These are phyloP conservation scores for Alfaro cultratus DNA, from an alignment of 2,797 vertebrate species.

Conservation along the genomic window DNA sequence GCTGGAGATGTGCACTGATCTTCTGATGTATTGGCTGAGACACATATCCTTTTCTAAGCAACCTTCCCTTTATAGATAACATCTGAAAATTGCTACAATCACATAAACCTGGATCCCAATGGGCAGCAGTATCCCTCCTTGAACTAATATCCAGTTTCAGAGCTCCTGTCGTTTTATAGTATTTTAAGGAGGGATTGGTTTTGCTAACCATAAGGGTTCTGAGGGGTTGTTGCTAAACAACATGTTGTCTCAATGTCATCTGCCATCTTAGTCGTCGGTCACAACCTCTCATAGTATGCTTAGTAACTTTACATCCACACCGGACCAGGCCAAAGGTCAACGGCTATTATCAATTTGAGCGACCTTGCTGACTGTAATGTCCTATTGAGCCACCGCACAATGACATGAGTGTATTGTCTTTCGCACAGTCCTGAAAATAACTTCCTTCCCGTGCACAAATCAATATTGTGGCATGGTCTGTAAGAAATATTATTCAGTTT, in stretches of 20 bases:
- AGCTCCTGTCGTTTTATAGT: constrained; percentile 1
- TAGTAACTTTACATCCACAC: constrained; percentile 46
- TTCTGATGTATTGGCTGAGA: constrained; percentile 25
- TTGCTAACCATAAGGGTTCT: constrained; percentile 23
- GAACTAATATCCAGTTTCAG: constrained; percentile 43
- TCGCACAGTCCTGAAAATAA: constrained; percentile 67
- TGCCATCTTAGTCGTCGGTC: constrained; percentile 36
- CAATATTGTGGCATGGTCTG: constrained; percentile 62
- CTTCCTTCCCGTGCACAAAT: constrained; percentile 75
- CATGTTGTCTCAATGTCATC: constrained; percentile 59
- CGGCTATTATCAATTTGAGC: constrained; percentile 61
- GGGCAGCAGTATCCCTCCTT: constrained; percentile 48
- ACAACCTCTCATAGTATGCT: constrained; percentile 28
- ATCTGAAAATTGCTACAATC: constrained; percentile 57
- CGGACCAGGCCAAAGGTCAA: constrained; percentile 61
- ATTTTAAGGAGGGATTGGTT: constrained; percentile 30
- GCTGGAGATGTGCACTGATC: constrained; percentile 19
- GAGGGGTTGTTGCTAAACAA: constrained; percentile 45
- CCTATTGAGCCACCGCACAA: constrained; percentile 46
- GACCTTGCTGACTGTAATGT: constrained; percentile 60
- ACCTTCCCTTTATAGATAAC: constrained; percentile 61
- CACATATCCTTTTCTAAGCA: constrained; percentile 42
- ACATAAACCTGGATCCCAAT: constrained; percentile 55
- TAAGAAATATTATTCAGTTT: constrained; percentile 66
- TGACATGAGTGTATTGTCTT: constrained; percentile 66